Base-by-base conservation (phyloP, 2,113 vertebrate species). In the Silurus meridionalis region DNA sequence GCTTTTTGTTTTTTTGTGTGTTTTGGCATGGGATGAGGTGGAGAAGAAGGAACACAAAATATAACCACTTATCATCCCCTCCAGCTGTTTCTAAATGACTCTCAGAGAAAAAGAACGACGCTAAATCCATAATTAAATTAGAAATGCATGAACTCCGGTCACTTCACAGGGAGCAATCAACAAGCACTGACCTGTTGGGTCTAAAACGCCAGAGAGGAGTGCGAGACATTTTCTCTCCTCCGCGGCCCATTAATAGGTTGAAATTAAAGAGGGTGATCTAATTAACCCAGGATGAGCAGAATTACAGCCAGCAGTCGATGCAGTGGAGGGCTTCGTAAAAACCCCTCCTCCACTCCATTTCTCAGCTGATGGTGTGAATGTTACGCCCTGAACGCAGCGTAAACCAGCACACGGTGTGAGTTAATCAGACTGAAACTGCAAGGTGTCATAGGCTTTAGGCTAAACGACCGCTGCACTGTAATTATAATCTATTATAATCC, bases 101-200 rank as follows among this genome's bases (percentile, higher is more conserved):
- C 63, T 71, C 52, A 14, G 48, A 78, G 64, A 66, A 88, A 37
- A 48, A 88, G 77, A 84, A 82, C 88, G 87, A 88, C 88, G 77
- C 19, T 23, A 53, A 50, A 46, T 61, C 63, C 67, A 82, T 82
- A 88, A 88, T 88, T 77, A 88, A 86, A 88, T 90, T 88, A 86
- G 82, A 79, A 72, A 90, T 78, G 87, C 67, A 84, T 61, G 37
- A 19, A 50, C 46, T 50, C 8, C 48, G 1, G 84, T 84, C 89
- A 69, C 46, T 50, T 60, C 37, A 5, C 71, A 57, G 28, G 52
- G 72, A 64, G 69, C 81, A 80, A 84, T 88, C 81, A 89, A 88
- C 86, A 86, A 67, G 74, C 63, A 25, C 14, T 25, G 63, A 89
- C 84, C 86, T 84, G 89, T 88, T 86, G 63, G 67, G 66, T 71